Conservation (phyloP, 2,113 vertebrate genomes). For the Ceyx margarethae region DNA sequence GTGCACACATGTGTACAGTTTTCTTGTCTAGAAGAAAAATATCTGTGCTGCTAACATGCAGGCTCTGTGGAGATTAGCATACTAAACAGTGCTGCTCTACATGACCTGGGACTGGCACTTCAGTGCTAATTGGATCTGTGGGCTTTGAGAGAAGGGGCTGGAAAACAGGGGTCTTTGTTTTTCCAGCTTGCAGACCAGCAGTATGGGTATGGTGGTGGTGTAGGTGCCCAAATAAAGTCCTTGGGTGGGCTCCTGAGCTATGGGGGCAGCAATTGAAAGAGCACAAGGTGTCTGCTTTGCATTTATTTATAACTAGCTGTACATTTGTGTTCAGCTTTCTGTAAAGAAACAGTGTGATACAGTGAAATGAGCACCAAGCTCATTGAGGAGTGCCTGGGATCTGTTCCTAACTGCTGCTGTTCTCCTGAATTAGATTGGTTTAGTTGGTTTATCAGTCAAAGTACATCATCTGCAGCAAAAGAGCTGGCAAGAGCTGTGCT, state of each 20-base stretch:
- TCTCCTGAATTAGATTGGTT: not conserved
- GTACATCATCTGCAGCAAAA: not conserved
- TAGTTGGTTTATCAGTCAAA: not conserved
- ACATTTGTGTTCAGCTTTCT: not conserved
- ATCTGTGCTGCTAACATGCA: not conserved
- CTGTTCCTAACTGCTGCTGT: not conserved
- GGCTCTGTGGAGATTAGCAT: conserved; percentile 34
- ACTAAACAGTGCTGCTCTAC: conserved; percentile 26
- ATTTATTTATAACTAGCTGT: not conserved
- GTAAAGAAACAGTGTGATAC: not conserved
- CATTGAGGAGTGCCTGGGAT: not conserved
- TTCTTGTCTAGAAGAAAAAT: conserved; percentile 14
- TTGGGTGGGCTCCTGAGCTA: accelerated
- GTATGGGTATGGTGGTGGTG: not conserved
- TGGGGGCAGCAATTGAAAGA: not conserved
- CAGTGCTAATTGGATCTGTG: conserved; percentile 36
- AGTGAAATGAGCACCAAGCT: not conserved
- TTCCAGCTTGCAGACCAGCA: not conserved
- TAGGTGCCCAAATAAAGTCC: not conserved
- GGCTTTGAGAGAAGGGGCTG: not conserved
- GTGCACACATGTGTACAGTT: not conserved
- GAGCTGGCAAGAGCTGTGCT: not conserved
- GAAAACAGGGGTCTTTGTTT: not conserved
- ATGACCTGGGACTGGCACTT: conserved; percentile 39
- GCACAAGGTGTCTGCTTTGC: not conserved